phyloP scores from a whole-genome alignment of 2,888 invertebrate species.

The Amiota communis region DNA sequence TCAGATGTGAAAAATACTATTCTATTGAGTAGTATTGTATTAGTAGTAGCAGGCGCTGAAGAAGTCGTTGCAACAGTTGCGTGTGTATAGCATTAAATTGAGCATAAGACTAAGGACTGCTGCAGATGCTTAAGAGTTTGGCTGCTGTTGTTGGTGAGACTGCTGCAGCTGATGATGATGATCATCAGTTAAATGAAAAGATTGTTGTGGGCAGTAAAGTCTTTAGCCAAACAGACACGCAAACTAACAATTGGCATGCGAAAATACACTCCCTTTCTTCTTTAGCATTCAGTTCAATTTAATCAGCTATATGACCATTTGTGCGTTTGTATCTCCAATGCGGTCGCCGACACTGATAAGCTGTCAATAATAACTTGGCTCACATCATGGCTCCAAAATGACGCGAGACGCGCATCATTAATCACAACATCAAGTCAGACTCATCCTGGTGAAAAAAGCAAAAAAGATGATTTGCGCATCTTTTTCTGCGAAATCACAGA shows the following conservation, averaged over 20 bases:
- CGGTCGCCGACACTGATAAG: conserved; percentile 29
- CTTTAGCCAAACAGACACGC: conserved; percentile 64
- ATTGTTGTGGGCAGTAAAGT: conserved; percentile 64
- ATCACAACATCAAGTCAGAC: conserved; percentile 56
- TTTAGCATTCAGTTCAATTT: neutral
- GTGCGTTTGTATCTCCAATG: conserved; percentile 10
- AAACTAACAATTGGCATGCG: conserved; percentile 28
- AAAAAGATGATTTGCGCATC: neutral
- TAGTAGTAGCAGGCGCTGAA: neutral
- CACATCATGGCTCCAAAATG: neutral
- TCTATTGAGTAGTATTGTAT: neutral
- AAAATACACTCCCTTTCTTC: neutral
- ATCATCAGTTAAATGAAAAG: conserved; percentile 66
- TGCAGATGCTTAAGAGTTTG: conserved; percentile 10
- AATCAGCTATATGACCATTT: neutral
- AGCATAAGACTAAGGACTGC: conserved; percentile 4
- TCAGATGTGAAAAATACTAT: neutral
- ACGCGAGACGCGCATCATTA: conserved; percentile 63
- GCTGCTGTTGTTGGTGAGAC: conserved; percentile 4
- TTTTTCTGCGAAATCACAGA: conserved; percentile 21
- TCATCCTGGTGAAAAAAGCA: neutral
- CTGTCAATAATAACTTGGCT: conserved; percentile 27
- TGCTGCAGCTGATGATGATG: conserved; percentile 1
- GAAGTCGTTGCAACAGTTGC: neutral
- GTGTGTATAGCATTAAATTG: neutral